Evolutionary conservation across 1,140 invertebrate genomes (phyloP), one percentile per base, ranked within the genome.

Genomic region (Heliconius congener): DNA sequence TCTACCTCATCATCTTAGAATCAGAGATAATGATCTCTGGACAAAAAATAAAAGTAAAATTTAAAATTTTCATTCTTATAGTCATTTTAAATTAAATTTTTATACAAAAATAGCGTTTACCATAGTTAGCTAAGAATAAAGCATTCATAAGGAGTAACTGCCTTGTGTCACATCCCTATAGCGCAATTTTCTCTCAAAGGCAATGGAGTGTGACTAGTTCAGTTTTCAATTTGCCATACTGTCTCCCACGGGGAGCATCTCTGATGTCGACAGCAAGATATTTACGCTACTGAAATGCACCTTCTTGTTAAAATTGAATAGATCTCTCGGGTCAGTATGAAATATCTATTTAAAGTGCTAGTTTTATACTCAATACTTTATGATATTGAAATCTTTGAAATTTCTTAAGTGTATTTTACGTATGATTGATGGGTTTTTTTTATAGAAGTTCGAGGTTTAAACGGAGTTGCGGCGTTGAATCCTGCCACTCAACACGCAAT

Each of bases 211-310:
- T 81, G 81, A 86, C 83, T 87, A 82, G 82, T 86, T 87, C 86
- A 81, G 80, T 85, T 86, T 87, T 85, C 85, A 87, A 86, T 87
- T 86, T 84, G 77, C 82, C 77, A 78, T 81, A 83, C 76, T 85
- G 82, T 85, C 84, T 83, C 81, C 80, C 83, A 70, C 76, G 80
- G 80, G 75, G 79, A 76, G 82, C 82, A 82, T 83, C 78, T 79
- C 82, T 82, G 78, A 86, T 78, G 81, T 82, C 74, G 71, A 78
- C 79, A 66, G 83, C 79, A 78, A 74, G 80, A 73, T 46, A 50
- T 77, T 52, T 71, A 71, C 34, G 39, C 39, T 39, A n/a, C 39
- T 71, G 70, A 50, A 30, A 77, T 55, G 66, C 70, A 71, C 18
- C 57, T 76, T 72, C 46, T 72, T 37, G 70, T 23, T 77, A 77